Base-by-base conservation (phyloP, 2,113 vertebrate genomes). In the Etheostoma spectabile region DNA sequence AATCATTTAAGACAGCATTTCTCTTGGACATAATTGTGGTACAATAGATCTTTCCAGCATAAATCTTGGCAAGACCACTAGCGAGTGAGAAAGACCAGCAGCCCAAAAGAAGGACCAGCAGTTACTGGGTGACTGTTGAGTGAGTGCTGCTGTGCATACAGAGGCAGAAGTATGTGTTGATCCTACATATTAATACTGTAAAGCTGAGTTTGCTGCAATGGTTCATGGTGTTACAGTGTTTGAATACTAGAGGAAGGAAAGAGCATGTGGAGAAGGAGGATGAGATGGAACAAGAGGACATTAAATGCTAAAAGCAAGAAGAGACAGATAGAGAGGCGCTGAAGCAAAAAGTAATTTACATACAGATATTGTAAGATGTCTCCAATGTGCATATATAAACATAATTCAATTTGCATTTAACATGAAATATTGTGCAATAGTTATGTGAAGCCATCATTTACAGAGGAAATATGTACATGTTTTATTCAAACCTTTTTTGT, bases 91-190 rank as follows among this genome's bases (percentile, higher is more conserved):
- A n/a, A 65, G 27, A 62, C 13, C 42, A 60, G 64, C 60, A 72
- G 69, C 16, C 2, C 2, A 5, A 30, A 30, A 56, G 61, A 53
- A 51, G 42, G 6, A 64, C 42, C 22, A 24, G 45, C 45, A 53
- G 75, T 14, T 51, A 7, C 49, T 18, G 27, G 59, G 69, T 61
- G 48, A 24, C 15, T n/a, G 51, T 80, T 89, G 84, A 51, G 33
- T 5, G 45, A 57, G 30, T 22, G 70, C 61, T 57, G 71, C 21
- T 78, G 52, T 80, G 63, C 46, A 83, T 78, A 57, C 18, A 74
- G 48, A 82, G 16, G 56, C 22, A 68, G 6, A 76, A 18, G 30
- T 33, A 57, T 11, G 14, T 8, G 51, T 6, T 14, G 62, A 79
- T 65, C 53, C 51, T 60, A 63, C 0, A 8, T 42, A 19, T 13